Conservation (phyloP, 1,140 invertebrate species). For the Aphelinus atriplicis region DNA sequence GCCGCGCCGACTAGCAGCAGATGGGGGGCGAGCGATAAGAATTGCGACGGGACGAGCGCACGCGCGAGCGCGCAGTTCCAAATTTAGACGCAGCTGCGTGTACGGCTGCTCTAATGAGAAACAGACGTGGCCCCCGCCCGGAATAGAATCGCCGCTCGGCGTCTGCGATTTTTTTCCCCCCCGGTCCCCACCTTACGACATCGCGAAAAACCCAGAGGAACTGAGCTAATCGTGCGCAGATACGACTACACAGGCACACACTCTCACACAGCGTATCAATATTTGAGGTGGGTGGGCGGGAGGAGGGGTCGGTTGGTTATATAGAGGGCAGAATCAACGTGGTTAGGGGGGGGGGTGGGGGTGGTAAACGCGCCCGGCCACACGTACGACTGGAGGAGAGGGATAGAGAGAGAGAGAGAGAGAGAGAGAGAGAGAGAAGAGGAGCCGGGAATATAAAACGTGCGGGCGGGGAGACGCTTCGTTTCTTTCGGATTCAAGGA, state of each 20-base stretch:
- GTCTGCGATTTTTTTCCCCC: no score
- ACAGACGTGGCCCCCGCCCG: constrained; percentile 58
- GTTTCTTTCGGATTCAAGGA: constrained; percentile 69
- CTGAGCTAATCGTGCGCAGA: no score
- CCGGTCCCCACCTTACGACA: no score
- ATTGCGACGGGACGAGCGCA: constrained; percentile 8
- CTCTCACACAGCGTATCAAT: no score
- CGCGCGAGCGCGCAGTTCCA: constrained; percentile 52
- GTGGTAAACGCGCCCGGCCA: no score
- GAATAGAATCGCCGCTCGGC: constrained; percentile 54
- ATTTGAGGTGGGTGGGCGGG: no score
- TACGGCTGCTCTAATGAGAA: constrained; percentile 64
- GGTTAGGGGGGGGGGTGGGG: no score
- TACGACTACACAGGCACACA: no score
- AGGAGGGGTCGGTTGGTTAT: no score
- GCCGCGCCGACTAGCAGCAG: background rate
- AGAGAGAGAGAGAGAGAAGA: constrained; percentile 26
- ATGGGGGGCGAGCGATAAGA: background rate
- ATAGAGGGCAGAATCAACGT: no score
- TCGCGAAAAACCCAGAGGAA: no score
- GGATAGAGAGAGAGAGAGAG: constrained; percentile 20
- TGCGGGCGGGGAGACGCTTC: constrained; percentile 49
- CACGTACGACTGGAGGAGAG: constrained; percentile 15
- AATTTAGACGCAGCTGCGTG: constrained; percentile 55
- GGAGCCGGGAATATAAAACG: background rate